Base-by-base conservation (phyloP, 2,888 invertebrate species). In the Ichneumon xanthorius region DNA sequence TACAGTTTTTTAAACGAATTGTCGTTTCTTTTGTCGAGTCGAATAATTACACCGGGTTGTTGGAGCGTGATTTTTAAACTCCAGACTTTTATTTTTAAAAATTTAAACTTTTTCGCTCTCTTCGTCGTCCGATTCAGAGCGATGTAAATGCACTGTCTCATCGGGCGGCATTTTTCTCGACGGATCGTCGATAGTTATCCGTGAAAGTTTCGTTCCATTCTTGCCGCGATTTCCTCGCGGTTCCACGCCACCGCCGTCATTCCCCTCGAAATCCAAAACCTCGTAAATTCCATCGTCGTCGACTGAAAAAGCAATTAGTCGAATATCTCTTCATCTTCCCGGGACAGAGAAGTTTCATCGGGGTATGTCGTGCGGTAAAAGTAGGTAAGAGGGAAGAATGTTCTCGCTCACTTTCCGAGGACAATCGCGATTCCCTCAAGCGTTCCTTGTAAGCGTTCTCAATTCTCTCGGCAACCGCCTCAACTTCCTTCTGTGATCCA, bases 371-470 rank as follows among this genome's bases (percentile, higher is more conserved):
- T 45, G 45, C 45, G 45, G 45, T 45, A 45, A 45, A 45, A 45
- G 45, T 48, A 30, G n/a, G 61, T 30, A 30, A 63, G 61, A 63
- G 40, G 65, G 63, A 83, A 70, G 82, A 84, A 79, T 84, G 81
- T 82, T 84, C 75, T 84, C 45, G 85, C 84, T 85, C 53, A 89
- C 88, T 86, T 85, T 90, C 86, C 63, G 58, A 70, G 26, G 83
- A 87, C 37, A 91, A 65, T 79, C 87, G 87, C n/a, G 87, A 83
- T 61, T 79, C 81, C 22, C 82, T 86, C 50, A 89, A 80, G 63
- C 80, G 89, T 37, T 90, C 86, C 84, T 89, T 90, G 67, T 90
- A 87, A 77, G 87, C 76, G n/a, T 80, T 76, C 70, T 88, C 87
- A 82, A 92, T 86, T 85, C 89, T 86, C 65, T 86, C 81, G 16